Percentiles rank a stretch among this genome's conserved stretches.
Evolutionary conservation across 1,140 invertebrate species (phyloP).

Genomic region (Megalonaias nervosa): DNA sequence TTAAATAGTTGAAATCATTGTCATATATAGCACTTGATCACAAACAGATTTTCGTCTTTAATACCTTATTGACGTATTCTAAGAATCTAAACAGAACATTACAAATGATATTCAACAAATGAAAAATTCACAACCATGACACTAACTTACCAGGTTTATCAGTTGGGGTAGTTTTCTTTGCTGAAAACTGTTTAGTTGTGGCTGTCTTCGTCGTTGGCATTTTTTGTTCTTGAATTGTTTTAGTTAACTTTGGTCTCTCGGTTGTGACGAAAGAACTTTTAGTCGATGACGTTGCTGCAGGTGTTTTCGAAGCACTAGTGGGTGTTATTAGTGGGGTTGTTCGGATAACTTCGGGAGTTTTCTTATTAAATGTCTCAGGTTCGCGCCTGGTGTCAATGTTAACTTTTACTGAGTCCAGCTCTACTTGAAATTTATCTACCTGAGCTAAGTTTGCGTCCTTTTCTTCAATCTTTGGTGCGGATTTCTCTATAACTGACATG

Average conservation of each 20-base stretch:
- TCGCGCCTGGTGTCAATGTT: slow-evolving; percentile 26
- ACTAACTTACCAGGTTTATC: slow-evolving; percentile 15
- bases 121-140: too few relatives aligned
- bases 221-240: background rate
- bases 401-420: slow-evolving; percentile 14
- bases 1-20: too few relatives aligned
- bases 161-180: slow-evolving; percentile 2
- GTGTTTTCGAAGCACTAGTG: background rate
- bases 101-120: too few relatives aligned
- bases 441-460: background rate
- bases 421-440: slow-evolving; percentile 27
- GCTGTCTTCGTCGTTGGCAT: background rate
- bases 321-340: background rate
- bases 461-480: slow-evolving; percentile 2
- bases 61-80: too few relatives aligned
- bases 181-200: background rate
- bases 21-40: too few relatives aligned
- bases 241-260: background rate
- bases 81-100: too few relatives aligned
- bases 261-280: background rate
- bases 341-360: background rate
- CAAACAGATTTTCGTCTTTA: too few relatives aligned
- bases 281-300: background rate
- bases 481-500: slow-evolving; percentile 21
- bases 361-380: slow-evolving; percentile 35